phyloP scores from a whole-genome alignment of 2,888 invertebrate genomes.

The Dasypogon diadema region DNA sequence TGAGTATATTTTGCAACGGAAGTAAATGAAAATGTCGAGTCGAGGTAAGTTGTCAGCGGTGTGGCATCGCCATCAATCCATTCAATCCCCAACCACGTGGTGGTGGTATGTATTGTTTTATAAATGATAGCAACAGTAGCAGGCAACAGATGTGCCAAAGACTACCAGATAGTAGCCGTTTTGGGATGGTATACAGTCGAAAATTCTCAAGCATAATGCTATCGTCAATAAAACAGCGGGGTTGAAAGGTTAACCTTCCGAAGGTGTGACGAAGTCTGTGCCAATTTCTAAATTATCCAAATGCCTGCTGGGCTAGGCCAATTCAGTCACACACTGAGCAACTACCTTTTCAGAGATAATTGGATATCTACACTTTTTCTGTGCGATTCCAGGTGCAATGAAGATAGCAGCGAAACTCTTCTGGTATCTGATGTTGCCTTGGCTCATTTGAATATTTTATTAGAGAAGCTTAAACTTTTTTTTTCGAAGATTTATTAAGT shows the following conservation, averaged over 20 bases:
- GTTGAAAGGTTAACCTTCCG: slow-evolving; percentile 29
- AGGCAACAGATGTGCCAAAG: background rate
- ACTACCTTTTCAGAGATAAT: slow-evolving; percentile 13
- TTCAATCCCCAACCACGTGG: background rate
- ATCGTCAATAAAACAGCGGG: background rate
- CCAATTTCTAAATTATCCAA: slow-evolving; percentile 14
- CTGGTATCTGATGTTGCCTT: slow-evolving; percentile 17
- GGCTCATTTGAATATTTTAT: slow-evolving; percentile 32
- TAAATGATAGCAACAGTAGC: background rate
- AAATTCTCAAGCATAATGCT: background rate
- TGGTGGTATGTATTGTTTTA: background rate
- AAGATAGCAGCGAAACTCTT: slow-evolving; percentile 5
- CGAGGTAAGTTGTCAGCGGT: background rate
- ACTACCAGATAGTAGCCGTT: no score
- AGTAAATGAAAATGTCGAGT: slow-evolving; percentile 35
- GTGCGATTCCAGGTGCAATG: slow-evolving; percentile 30
- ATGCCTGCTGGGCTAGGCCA: slow-evolving; percentile 26
- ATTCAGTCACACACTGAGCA: background rate
- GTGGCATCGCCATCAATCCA: background rate
- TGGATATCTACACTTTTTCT: slow-evolving; percentile 12
- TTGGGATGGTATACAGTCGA: no score
- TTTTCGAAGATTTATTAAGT: slow-evolving; percentile 36
- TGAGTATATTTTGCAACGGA: slow-evolving; percentile 31
- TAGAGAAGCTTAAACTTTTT: slow-evolving; percentile 22
- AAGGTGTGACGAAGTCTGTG: slow-evolving; percentile 12